Evolutionary conservation across 2,888 invertebrate genomes (phyloP), one percentile per base, ranked within the genome.

Genomic region (Anaspis maculata): DNA sequence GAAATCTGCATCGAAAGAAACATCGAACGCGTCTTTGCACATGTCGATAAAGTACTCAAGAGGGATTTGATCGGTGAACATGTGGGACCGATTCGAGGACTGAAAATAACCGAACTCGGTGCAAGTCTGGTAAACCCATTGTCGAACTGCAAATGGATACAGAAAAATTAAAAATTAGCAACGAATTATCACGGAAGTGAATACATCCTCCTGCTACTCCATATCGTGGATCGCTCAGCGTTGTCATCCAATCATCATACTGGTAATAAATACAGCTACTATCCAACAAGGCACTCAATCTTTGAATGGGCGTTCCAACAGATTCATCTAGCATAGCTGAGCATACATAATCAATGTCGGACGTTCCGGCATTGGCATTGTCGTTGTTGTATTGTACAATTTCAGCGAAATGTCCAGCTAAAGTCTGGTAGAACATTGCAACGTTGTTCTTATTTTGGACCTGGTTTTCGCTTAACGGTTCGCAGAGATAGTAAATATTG

Each of bases 61-160:
- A 0, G 82, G 76, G 46, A 92, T 89, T 15, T 72, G 66, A 52
- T 82, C 70, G 0, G 90, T 86, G 58, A 94, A 94, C 24, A 62
- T 45, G 64, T 74, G 68, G 2, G 69, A 66, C 36, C 70, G 69
- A 3, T 71, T 74, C 0, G 79, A 77, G n/a, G n/a, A n/a, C 69
- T 96, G 95, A 64, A 82, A 96, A 64, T 86, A 96, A 15, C 94
- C 95, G 60, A 95, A 96, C 62, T 96, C 96, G 1, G 86, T 89
- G 59, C 95, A 96, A 0, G 94, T 94, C 66, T 95, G 95, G 61
- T 91, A 95, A 37, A 76, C 80, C 95, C 95, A 95, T 54, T 88
- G 87, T n/a, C n/a, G n/a, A n/a, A n/a, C n/a, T n/a, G n/a, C n/a
- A n/a, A n/a, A n/a, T n/a, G n/a, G n/a, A n/a, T n/a, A n/a, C n/a